A percentile compares a stretch with the other conserved stretches of the same genome.
Evolutionary conservation across 2,113 vertebrate genomes (phyloP).

Genomic region (Podilymbus podiceps): DNA sequence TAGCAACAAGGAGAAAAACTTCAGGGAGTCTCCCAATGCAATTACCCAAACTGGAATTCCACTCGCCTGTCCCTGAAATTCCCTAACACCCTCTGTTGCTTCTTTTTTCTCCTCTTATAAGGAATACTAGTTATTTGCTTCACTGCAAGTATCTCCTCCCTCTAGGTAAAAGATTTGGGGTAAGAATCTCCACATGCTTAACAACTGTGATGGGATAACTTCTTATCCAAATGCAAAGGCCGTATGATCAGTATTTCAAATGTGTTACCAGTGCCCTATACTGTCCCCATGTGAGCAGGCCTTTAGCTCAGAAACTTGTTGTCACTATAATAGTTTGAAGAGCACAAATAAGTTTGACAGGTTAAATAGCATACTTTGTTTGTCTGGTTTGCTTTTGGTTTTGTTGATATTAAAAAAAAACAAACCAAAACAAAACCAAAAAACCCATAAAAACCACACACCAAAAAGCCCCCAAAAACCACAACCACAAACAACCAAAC

Average conservation of each 20-base stretch:
- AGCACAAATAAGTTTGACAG: not conserved
- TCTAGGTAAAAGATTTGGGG: not conserved
- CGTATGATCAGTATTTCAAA: not conserved
- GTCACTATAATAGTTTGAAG: not conserved
- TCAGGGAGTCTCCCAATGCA: not conserved
- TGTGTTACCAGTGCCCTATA: not conserved
- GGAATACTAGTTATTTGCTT: not conserved
- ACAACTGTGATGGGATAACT: not conserved
- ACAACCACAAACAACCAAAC: too few relatives aligned
- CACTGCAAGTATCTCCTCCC: not conserved
- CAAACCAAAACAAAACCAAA: not conserved
- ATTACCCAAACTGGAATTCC: not conserved
- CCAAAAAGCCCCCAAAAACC: too few relatives aligned
- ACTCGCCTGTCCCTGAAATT: not conserved
- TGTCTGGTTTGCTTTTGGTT: too few relatives aligned
- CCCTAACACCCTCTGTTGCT: not conserved
- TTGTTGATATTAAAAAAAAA: not conserved
- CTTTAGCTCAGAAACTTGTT: not conserved
- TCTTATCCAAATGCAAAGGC: not conserved
- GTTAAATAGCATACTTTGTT: not conserved
- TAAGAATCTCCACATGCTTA: not conserved
- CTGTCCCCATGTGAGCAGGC: not conserved
- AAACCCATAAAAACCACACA: too few relatives aligned
- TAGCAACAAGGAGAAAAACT: not conserved
- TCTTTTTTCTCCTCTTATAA: not conserved